phyloP scores from a whole-genome alignment of 2,797 vertebrate genomes.

The Apodemus agrarius region DNA sequence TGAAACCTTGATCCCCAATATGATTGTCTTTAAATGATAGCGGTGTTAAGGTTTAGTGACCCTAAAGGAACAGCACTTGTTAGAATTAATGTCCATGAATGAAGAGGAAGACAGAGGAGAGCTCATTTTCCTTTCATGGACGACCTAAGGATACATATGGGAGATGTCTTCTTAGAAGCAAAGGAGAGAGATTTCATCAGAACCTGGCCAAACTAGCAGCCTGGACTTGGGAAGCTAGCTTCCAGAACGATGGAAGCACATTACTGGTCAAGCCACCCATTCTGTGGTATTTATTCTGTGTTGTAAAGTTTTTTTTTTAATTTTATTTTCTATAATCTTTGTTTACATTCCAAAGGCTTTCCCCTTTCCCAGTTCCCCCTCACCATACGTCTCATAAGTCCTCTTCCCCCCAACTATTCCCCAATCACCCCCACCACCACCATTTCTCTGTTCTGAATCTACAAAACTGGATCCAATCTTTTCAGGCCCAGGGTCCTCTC shows the following conservation, averaged over 20 bases:
- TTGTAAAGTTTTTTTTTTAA: no score
- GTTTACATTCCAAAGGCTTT: no score
- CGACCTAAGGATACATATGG: not conserved
- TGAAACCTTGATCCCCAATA: not conserved
- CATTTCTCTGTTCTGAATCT: no score
- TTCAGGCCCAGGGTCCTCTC: no score
- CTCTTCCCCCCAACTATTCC: no score
- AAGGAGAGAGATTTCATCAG: not conserved
- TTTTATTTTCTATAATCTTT: no score
- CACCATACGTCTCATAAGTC: no score
- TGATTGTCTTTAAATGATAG: not conserved
- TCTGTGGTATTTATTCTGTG: not conserved
- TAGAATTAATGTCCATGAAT: not conserved
- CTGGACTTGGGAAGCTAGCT: not conserved
- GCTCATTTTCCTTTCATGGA: not conserved
- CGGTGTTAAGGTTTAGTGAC: not conserved
- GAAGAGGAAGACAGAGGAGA: not conserved
- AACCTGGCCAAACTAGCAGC: not conserved
- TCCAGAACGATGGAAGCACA: not conserved
- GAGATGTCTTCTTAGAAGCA: not conserved
- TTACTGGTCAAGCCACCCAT: not conserved
- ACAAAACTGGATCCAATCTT: no score
- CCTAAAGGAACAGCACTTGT: no score
- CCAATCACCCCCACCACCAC: no score
- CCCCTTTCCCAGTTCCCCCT: no score